These are phyloP conservation scores for Hippocampus barbouri DNA, from an alignment of 2,113 vertebrate genomes.

Conservation along the genomic window DNA sequence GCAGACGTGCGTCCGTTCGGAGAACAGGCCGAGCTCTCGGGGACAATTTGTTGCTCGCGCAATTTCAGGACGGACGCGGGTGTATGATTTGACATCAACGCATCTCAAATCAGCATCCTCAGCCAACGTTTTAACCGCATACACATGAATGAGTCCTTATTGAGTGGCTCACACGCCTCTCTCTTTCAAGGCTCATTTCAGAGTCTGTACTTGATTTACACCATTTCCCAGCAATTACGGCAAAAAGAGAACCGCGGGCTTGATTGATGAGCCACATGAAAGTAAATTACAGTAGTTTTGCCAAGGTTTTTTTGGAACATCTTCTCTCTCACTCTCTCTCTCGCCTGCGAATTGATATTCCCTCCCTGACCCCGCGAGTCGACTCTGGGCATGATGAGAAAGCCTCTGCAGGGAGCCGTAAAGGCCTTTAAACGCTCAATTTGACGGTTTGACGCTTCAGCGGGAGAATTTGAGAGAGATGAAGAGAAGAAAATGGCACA, in stretches of 20 bases:
- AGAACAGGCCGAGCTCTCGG: constrained; percentile 17
- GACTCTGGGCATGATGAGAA: constrained; percentile 73
- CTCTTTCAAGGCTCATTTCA: constrained; percentile 37
- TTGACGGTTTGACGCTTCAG: constrained; percentile 82
- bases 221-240: constrained; percentile 71
- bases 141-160: constrained; percentile 15
- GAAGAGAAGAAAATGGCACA: constrained; percentile 93
- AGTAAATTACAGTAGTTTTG: constrained; percentile 52
- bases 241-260: constrained; percentile 65
- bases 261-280: constrained; percentile 79
- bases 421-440: constrained; percentile 82
- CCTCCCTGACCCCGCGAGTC: constrained; percentile 73
- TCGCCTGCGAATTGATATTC: constrained; percentile 76
- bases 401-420: constrained; percentile 80
- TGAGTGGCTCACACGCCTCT: constrained; percentile 52
- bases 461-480: constrained; percentile 84
- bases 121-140: neutral
- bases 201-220: constrained; percentile 50
- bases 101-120: neutral
- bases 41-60: neutral
- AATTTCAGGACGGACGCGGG: neutral
- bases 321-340: constrained; percentile 32
- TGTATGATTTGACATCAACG: neutral
- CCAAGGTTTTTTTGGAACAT: constrained; percentile 65
- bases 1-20: constrained; percentile 20